These are phyloP conservation scores for Maniola jurtina DNA, from an alignment of 1,140 invertebrate species.

Conservation along the genomic window DNA sequence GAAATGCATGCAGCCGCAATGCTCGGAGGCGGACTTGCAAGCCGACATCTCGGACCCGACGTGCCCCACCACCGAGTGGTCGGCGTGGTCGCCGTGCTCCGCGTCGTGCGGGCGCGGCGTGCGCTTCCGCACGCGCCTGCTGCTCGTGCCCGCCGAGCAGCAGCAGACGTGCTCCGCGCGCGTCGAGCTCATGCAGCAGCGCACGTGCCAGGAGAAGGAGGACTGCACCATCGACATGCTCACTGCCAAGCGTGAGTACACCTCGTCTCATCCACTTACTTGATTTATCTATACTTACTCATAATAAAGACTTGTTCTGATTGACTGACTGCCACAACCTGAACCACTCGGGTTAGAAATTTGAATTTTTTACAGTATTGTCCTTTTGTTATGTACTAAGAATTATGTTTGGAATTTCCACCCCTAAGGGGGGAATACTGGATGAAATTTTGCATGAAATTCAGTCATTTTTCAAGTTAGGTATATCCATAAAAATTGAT, in stretches of 20 bases:
- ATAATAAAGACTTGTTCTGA: no score
- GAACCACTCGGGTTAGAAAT: no score
- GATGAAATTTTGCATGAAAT: no score
- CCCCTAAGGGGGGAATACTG: no score
- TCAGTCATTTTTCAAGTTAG: no score
- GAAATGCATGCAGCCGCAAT: constrained; percentile 86
- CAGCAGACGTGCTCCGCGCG: constrained; percentile 81
- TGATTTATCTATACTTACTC: neutral
- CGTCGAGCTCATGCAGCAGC: constrained; percentile 83
- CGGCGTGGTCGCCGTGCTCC: constrained; percentile 83
- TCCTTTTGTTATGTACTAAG: no score
- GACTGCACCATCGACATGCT: constrained; percentile 86
- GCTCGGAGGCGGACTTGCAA: constrained; percentile 67
- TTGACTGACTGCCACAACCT: no score
- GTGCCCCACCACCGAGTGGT: constrained; percentile 82
- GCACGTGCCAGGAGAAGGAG: constrained; percentile 81
- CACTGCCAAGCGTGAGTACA: constrained; percentile 83
- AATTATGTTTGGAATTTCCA: no score
- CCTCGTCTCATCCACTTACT: neutral
- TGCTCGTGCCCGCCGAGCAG: constrained; percentile 81
- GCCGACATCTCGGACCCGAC: constrained; percentile 69
- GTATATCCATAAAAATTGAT: no score
- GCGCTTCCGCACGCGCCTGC: constrained; percentile 81
- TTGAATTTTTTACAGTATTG: no score
- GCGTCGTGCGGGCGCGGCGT: constrained; percentile 81